phyloP scores from a whole-genome alignment of 2,888 invertebrate genomes.

The Phragmatobia fuliginosa region DNA sequence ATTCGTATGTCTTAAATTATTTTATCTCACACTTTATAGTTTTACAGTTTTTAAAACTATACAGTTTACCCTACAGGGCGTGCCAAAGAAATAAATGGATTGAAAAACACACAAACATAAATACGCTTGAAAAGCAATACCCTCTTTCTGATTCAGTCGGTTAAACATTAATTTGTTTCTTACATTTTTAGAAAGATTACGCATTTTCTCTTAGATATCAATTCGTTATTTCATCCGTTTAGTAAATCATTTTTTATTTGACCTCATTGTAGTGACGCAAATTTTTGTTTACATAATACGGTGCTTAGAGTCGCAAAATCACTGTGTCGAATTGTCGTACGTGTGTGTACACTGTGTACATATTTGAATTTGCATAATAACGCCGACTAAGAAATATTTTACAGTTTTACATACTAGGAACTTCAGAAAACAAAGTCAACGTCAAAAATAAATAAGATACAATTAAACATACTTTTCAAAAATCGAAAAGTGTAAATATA shows the following conservation, averaged over 20 bases:
- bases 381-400: not conserved
- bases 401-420: no score
- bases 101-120: no score
- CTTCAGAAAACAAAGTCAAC: not conserved
- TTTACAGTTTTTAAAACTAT: no score
- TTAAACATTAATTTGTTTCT: no score
- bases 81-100: no score
- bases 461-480: not conserved
- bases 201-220: not conserved
- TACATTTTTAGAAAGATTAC: no score
- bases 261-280: conserved; percentile 1
- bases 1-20: no score
- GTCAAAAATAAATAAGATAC: not conserved
- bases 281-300: conserved; percentile 20
- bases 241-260: conserved; percentile 1
- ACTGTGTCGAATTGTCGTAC: conserved; percentile 36
- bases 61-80: no score
- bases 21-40: no score
- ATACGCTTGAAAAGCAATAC: no score
- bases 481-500: no score
- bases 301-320: conserved; percentile 30
- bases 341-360: conserved; percentile 17
- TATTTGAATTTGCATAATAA: conserved; percentile 24
- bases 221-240: not conserved
- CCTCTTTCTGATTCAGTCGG: no score